phyloP scores from a whole-genome alignment of 1,140 invertebrate genomes.

The Leptinotarsa texana region DNA sequence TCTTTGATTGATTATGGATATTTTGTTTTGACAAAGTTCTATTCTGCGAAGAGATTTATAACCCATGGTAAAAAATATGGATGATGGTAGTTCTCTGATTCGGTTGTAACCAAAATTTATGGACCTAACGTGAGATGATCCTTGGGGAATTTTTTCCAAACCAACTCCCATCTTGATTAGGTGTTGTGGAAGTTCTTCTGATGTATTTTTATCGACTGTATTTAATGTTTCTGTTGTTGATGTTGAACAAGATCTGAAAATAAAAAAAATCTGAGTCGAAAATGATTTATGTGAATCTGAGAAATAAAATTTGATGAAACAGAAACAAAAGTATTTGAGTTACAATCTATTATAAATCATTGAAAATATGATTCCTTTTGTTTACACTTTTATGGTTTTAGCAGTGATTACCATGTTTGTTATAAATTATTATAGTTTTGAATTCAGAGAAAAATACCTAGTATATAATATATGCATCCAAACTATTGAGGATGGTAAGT shows the following conservation, averaged over 20 bases:
- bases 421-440: too few species aligned
- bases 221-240: neutral
- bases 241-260: constrained; percentile 3
- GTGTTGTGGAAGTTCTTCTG: constrained; percentile 26
- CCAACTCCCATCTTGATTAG: constrained; percentile 40
- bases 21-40: constrained; percentile 46
- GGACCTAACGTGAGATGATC: constrained; percentile 30
- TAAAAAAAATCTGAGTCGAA: neutral
- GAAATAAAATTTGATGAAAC: neutral
- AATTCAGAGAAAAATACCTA: too few species aligned
- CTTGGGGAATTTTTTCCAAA: constrained; percentile 43
- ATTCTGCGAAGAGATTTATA: constrained; percentile 44
- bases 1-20: constrained; percentile 44
- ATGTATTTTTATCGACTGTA: neutral
- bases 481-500: too few species aligned
- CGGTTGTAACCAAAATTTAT: constrained; percentile 50
- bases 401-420: too few species aligned
- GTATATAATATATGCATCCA: too few species aligned
- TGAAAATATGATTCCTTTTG: too few species aligned
- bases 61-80: constrained; percentile 43
- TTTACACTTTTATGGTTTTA: too few species aligned
- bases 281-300: neutral
- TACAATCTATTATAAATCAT: too few species aligned
- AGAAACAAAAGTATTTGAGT: neutral
- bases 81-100: constrained; percentile 37